Base-by-base conservation (phyloP, 2,888 invertebrate genomes). In the Myopa testacea region DNA sequence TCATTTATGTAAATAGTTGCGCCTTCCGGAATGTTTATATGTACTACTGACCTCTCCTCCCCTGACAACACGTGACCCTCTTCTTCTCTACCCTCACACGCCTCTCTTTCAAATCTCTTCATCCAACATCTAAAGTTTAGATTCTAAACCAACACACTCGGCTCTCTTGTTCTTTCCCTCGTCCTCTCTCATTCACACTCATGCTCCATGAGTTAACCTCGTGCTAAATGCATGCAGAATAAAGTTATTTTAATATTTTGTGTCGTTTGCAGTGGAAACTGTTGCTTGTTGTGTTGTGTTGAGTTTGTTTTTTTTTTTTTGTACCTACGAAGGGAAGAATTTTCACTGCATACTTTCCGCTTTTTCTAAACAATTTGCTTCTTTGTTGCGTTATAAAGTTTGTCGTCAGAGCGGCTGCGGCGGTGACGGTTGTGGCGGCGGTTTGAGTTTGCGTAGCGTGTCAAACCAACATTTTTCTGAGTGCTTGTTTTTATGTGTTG, bases 201-300 rank as follows among this genome's bases (percentile, higher is more conserved):
- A 62, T 62, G 55, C 60, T 10, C 4, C 26, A 6, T 14, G 45
- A 55, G 71, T 71, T 71, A 71, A 76, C 76, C 76, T 76, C 71
- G 71, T 65, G 71, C 71, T 76, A 71, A 76, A 63, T 76, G 55
- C 71, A 76, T 71, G 63, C 76, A 76, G 50, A 75, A 76, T 76
- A 76, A 76, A 38, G 65, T 65, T 71, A 71, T 70, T 70, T 69
- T 65, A 75, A 75, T 75, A 75, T 68, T 75, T 68, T 68, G 8
- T 55, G 16, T 45, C 19, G 45, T 34, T 63, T 50, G 26, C 73
- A 38, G 63, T 73, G 26, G 10, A 1, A 38, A 60, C 62, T 26
- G 52, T 71, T 58, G 26, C 45, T 76, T 10, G 19, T 38, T 37
- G n/a, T 60, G 34, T 40, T 26, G 7, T 62, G 16, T 40, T 34